Base-by-base conservation (phyloP, 2,797 vertebrate genomes). In the Phylloscopus collybita region DNA sequence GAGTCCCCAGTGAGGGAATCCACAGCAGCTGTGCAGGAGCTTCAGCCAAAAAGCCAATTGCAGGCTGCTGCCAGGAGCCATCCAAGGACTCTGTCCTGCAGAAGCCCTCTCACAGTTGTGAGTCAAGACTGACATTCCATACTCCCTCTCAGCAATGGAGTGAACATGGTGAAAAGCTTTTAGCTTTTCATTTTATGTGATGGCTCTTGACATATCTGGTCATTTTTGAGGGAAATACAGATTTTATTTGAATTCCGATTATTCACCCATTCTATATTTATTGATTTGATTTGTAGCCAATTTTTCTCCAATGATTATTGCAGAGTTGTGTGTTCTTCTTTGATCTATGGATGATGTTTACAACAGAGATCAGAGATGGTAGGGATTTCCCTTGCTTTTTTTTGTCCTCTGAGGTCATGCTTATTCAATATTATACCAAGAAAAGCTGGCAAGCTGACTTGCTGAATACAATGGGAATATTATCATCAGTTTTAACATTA, bases 141-240 rank as follows among this genome's bases (percentile, higher is more conserved):
- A 0, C 54, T 65, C 71, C 74, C 47, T 84, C 22, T 13, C 5
- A 4, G 59, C 1, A 0, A 16, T 0, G 0, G 47, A 71, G n/a
- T n/a, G 11, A 83, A 64, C 2, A 0, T 1, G 12, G 25, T 40
- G 27, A 62, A 70, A 72, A 45, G n/a, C 67, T 76, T 87, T 65
- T 74, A 51, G 44, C 40, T 85, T 67, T 79, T 89, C 40, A 13
- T 76, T 73, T 32, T 51, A 20, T 26, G 40, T 15, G 38, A 6
- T 53, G 71, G 36, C 27, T 76, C 49, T 66, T 38, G 13, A 26
- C 13, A 7, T 16, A 51, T 54, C 60, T 30, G 8, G 23, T 54
- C 13, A 12, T 38, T 80, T 89, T 61, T 86, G 62, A 74, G 30
- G 42, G 49, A 91, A 87, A 74, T 38, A 44, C 5, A 67, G 56